Evolutionary conservation across 2,113 vertebrate species (phyloP).

Genomic region (Felis catus): DNA sequence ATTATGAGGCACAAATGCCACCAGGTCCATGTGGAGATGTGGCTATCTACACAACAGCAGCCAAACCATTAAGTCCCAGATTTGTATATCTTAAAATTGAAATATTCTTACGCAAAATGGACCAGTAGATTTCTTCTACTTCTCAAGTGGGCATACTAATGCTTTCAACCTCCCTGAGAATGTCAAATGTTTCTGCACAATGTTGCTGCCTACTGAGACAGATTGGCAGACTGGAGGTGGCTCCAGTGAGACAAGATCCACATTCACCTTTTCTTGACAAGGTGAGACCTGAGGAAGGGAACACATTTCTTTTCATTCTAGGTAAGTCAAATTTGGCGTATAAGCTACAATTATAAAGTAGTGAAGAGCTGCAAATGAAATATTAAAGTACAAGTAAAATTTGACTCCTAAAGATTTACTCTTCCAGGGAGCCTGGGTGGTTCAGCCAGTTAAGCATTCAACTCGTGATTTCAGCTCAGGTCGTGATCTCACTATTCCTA

Average conservation of each 20-base stretch:
- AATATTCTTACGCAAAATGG: not conserved
- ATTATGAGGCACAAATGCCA: not conserved
- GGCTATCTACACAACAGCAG: not conserved
- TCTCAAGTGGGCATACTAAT: not conserved
- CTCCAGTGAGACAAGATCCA: too few relatives aligned
- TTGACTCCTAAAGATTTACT: not conserved
- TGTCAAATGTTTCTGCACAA: not conserved
- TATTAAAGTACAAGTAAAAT: not conserved
- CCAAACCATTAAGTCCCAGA: not conserved
- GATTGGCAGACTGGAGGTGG: not conserved
- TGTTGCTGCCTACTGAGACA: not conserved
- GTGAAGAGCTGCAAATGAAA: not conserved
- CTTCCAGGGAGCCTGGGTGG: not conserved
- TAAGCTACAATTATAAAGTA: not conserved
- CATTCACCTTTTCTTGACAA: not conserved
- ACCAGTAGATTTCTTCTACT: not conserved
- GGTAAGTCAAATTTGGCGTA: not conserved
- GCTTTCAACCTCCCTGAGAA: not conserved
- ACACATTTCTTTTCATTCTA: not conserved
- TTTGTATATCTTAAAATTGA: not conserved
- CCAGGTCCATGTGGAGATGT: not conserved
- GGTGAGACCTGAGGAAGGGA: not conserved
- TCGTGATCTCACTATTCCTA: too few relatives aligned
- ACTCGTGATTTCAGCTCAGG: too few relatives aligned
- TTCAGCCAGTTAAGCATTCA: too few relatives aligned